phyloP scores from a whole-genome alignment of 2,113 vertebrate species.

The Chaetops frenatus region DNA sequence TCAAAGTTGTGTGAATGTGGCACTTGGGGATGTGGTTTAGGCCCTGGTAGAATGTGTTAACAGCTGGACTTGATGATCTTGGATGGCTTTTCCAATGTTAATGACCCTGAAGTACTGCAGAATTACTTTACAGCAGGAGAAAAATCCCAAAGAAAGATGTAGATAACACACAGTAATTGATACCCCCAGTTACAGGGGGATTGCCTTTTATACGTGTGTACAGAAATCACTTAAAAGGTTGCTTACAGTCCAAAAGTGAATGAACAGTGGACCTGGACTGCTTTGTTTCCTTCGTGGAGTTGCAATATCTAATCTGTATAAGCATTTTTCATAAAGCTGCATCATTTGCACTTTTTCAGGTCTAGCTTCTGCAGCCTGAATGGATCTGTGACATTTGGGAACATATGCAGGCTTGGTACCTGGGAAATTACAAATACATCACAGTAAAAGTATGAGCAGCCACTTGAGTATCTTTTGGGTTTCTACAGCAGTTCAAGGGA shows the following conservation, averaged over 20 bases:
- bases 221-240: neutral
- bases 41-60: accelerated
- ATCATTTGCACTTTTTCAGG: neutral
- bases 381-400: neutral
- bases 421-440: neutral
- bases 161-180: neutral
- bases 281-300: neutral
- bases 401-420: neutral
- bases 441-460: neutral
- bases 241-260: neutral
- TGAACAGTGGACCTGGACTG: neutral
- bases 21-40: neutral
- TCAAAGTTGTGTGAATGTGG: neutral
- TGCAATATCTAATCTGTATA: neutral
- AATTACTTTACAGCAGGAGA: neutral
- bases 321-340: neutral
- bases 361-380: neutral
- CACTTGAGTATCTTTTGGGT: neutral
- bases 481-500: neutral
- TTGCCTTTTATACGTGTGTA: neutral
- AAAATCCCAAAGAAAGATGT: neutral
- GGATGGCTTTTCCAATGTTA: neutral
- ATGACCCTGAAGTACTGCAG: neutral
- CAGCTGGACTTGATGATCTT: neutral
- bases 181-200: accelerated